Percentiles rank a stretch among this genome's conserved stretches.
phyloP scores from a whole-genome alignment of 2,797 vertebrate species.

The Cirrhinus molitorella region DNA sequence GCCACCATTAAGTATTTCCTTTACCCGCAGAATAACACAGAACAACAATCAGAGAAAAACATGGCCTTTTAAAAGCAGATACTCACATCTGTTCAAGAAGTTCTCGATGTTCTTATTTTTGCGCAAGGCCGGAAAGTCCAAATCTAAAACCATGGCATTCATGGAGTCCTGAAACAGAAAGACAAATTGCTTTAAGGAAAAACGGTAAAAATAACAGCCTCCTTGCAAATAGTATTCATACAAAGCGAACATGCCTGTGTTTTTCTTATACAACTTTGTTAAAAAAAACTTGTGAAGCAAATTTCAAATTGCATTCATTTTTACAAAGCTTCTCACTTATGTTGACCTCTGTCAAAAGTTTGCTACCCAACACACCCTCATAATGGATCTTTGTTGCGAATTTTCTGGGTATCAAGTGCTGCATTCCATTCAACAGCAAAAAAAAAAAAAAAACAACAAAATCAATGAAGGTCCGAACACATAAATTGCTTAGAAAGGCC shows the following conservation, averaged over 20 bases:
- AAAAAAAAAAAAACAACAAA: too few species aligned
- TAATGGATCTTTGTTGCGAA: too few species aligned
- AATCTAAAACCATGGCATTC: conserved; percentile 94
- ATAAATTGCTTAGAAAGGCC: not conserved
- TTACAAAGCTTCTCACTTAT: not conserved
- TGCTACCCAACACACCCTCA: too few species aligned
- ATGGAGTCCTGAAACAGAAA: conserved; percentile 88
- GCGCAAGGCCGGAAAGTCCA: conserved; percentile 96
- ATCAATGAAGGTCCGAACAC: not conserved
- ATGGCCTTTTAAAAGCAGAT: conserved; percentile 7
- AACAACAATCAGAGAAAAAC: conserved; percentile 1
- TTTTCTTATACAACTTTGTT: not conserved
- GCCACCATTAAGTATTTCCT: conserved; percentile 31
- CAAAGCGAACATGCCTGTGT: not conserved
- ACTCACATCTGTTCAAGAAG: conserved; percentile 98
- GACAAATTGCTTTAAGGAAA: conserved; percentile 13
- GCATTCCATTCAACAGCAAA: too few species aligned
- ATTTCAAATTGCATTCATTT: not conserved
- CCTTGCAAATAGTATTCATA: not conserved
- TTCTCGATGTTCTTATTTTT: conserved; percentile 99
- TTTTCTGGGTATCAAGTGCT: too few species aligned
- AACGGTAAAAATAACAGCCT: not conserved
- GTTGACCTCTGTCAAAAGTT: not conserved
- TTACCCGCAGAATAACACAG: not conserved
- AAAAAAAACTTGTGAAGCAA: not conserved